A percentile compares a stretch with the other conserved stretches of the same genome.
phyloP scores from a whole-genome alignment of 2,888 invertebrate species.

The Metellina segmentata region DNA sequence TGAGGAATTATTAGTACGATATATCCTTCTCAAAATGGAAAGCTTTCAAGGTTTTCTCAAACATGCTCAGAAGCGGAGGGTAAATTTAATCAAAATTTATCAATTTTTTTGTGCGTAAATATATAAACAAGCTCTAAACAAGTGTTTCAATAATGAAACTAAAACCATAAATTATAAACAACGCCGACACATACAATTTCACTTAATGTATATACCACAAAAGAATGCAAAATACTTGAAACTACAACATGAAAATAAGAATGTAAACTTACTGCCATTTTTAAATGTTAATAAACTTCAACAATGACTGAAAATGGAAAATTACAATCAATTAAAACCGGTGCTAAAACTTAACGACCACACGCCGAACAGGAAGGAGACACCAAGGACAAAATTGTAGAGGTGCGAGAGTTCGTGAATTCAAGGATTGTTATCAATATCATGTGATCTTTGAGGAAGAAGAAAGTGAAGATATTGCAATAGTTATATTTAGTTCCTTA shows the following conservation, averaged over 20 bases:
- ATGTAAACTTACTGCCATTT: conserved; percentile 36
- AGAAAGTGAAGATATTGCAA: neutral
- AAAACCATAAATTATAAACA: neutral
- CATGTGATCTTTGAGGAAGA: conserved; percentile 49
- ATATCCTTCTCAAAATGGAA: no score
- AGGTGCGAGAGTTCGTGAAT: conserved; percentile 45
- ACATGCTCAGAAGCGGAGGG: no score
- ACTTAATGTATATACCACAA: neutral
- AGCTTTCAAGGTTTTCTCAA: no score
- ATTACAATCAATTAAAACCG: neutral
- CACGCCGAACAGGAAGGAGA: conserved; percentile 52
- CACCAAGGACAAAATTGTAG: conserved; percentile 65
- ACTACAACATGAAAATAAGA: neutral
- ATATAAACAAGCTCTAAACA: no score
- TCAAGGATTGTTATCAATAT: neutral
- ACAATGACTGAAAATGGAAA: neutral
- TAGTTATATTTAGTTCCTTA: no score
- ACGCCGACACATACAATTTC: neutral
- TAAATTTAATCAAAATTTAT: no score
- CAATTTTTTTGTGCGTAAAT: no score
- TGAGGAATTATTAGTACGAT: no score
- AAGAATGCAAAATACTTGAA: neutral
- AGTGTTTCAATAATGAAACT: neutral
- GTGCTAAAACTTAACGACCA: neutral
- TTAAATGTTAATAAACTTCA: neutral